Evolutionary conservation across 2,888 invertebrate species (phyloP).

Genomic region (Eilema depressum): DNA sequence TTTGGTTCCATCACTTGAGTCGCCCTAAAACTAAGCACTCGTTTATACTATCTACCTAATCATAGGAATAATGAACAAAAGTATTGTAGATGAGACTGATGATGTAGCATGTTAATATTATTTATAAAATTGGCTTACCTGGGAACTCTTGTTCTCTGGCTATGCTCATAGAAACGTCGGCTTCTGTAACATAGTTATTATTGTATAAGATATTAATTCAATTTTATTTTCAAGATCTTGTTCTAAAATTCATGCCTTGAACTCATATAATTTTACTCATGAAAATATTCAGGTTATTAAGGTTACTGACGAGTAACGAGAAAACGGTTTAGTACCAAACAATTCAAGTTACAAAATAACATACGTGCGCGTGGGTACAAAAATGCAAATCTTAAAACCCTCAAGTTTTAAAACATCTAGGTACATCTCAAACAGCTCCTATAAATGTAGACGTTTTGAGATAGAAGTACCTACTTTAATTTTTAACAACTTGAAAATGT

Average conservation of each 20-base stretch:
- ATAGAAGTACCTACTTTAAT: too few relatives aligned
- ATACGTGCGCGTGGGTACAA: neutral
- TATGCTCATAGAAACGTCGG: constrained; percentile 90
- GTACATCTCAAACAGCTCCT: neutral
- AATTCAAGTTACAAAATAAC: neutral
- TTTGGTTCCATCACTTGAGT: too few relatives aligned
- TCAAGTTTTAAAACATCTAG: neutral
- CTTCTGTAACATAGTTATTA: constrained; percentile 85
- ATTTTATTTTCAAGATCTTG: neutral
- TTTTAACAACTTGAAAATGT: too few relatives aligned
- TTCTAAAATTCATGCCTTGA: constrained; percentile 36
- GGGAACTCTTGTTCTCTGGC: constrained; percentile 89
- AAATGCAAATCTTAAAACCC: neutral
- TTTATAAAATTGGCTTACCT: constrained; percentile 67
- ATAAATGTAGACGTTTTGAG: too few relatives aligned
- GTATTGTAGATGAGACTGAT: too few relatives aligned
- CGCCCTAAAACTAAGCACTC: too few relatives aligned
- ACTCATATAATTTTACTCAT: neutral
- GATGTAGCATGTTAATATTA: too few relatives aligned
- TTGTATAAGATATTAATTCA: neutral
- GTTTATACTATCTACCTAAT: too few relatives aligned
- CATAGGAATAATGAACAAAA: too few relatives aligned
- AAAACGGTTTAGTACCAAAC: neutral
- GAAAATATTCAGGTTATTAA: neutral
- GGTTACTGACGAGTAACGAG: neutral